Evolutionary conservation across 2,888 invertebrate genomes (phyloP), one percentile per base, ranked within the genome.

Genomic region (Unio pictorum): DNA sequence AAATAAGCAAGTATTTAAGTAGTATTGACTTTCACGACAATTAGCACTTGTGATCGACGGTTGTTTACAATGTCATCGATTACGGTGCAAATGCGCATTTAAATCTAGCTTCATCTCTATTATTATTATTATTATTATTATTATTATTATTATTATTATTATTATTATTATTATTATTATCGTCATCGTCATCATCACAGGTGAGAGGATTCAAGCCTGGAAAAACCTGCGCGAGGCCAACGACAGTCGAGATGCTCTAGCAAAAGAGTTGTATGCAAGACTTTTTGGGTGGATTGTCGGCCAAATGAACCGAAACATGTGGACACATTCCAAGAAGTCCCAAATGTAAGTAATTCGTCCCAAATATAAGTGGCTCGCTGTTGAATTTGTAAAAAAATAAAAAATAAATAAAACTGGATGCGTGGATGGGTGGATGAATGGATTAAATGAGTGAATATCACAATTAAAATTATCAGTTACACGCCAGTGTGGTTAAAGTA

Each of bases 221-320:
- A 82, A 82, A 64, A 81, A 80, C 45, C 66, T 78, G 3, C 65
- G 82, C 55, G 83, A 84, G 63, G 84, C 84, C 8, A 82, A 83
- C 62, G 79, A 81, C 69, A 77, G 81, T 61, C 63, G 84, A 54
- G 84, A 84, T 68, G 82, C 84, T 15, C 73, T 84, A 28, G 81
- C 78, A 11, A 84, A 84, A 68, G 82, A 82, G 28, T 60, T 84
- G 23, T 84, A 84, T 72, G 78, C 83, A 5, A 61, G 84, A 59
- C 66, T 84, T 30, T 84, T 84, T 72, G 84, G 82, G 3, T 84
- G 84, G 84, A 79, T 84, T 54, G 83, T 84, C 2, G 82, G 82
- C n/a, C 82, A 83, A 66, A 78, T 84, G 18, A 84, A 84, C 75
- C 70, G 81, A 55, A 81, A 81, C 58, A 74, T 84, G 55, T 82